Evolutionary conservation across 2,113 vertebrate species (phyloP).

Genomic region (Hemichromis elongatus): DNA sequence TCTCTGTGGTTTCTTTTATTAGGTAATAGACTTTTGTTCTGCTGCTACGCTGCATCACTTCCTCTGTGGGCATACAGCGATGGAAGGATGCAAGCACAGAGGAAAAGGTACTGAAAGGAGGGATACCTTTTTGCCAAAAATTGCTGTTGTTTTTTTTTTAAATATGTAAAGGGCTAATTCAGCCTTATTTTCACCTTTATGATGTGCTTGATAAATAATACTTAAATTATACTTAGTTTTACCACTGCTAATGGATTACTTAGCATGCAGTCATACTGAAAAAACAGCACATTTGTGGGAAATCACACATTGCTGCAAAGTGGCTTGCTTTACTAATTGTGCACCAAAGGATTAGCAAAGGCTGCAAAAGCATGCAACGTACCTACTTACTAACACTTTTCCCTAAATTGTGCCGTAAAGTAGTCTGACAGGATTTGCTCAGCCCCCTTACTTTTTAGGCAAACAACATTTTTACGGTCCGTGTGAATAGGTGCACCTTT

Average conservation of each 20-base stretch:
- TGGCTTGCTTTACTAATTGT: slow-evolving; percentile 29
- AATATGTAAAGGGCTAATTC: neutral
- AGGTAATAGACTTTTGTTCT: slow-evolving; percentile 61
- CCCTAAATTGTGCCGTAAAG: slow-evolving; percentile 28
- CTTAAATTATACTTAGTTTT: neutral
- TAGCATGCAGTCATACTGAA: slow-evolving; percentile 6
- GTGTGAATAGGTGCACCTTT: neutral
- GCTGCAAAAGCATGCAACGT: neutral
- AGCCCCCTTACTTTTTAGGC: neutral
- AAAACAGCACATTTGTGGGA: slow-evolving; percentile 29
- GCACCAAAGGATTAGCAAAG: slow-evolving; percentile 4
- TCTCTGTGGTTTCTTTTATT: slow-evolving; percentile 59
- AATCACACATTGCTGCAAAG: slow-evolving; percentile 56
- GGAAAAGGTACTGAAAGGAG: slow-evolving; percentile 50
- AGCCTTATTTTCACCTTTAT: neutral
- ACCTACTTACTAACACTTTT: neutral
- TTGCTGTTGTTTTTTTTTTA: neutral
- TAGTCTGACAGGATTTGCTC: slow-evolving; percentile 40
- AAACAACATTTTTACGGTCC: slow-evolving; percentile 32
- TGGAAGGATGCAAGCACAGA: slow-evolving; percentile 36
- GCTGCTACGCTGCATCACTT: slow-evolving; percentile 34
- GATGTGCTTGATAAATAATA: neutral
- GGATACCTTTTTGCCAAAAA: neutral
- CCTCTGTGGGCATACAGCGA: slow-evolving; percentile 33
- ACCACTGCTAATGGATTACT: slow-evolving; percentile 46